phyloP scores from a whole-genome alignment of 2,797 vertebrate species.

The Eurystomus glaucurus region DNA sequence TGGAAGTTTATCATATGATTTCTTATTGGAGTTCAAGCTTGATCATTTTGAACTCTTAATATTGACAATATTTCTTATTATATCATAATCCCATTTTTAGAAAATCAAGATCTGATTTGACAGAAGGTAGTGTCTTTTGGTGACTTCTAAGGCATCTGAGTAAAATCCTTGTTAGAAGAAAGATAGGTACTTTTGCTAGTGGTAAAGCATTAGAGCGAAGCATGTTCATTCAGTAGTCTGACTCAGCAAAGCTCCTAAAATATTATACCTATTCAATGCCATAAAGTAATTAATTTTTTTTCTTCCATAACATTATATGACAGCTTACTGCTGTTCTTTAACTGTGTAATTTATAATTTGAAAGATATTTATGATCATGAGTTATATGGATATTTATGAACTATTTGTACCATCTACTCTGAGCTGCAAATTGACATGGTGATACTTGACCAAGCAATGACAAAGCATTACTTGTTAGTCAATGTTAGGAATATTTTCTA shows the following conservation, averaged over 20 bases:
- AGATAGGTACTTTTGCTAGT: background rate
- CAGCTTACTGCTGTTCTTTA: background rate
- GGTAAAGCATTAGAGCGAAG: background rate
- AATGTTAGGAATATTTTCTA: background rate
- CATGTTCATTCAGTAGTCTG: background rate
- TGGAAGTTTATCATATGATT: background rate
- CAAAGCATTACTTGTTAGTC: background rate
- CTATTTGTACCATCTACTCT: background rate
- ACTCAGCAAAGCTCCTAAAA: background rate
- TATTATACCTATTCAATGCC: background rate
- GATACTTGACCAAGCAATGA: background rate
- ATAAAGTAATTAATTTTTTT: background rate
- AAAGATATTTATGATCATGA: background rate
- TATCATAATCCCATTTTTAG: background rate
- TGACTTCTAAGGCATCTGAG: background rate
- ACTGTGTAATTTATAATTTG: background rate
- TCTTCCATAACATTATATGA: background rate
- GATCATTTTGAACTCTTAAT: background rate
- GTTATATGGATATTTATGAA: background rate
- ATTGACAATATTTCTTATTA: background rate
- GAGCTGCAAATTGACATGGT: rapidly evolving
- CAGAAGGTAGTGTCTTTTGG: background rate
- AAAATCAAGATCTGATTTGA: background rate
- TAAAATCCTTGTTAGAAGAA: background rate
- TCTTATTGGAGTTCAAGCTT: background rate